A percentile compares a stretch with the other conserved stretches of the same genome.
Evolutionary conservation across 2,797 vertebrate species (phyloP).

Genomic region (Anas bernieri): DNA sequence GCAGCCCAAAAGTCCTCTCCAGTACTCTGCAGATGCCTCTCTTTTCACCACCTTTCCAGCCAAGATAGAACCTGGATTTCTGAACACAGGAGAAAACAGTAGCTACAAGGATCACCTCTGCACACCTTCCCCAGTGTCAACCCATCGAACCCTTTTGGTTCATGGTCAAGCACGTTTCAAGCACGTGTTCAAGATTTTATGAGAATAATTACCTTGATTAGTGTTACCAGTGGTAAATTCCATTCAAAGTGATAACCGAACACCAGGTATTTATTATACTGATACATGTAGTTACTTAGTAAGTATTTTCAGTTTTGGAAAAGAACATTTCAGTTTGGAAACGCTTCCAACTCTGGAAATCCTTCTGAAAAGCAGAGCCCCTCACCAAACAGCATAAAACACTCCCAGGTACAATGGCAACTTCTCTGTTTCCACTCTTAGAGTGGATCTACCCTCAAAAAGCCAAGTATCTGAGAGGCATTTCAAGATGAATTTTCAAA

Average conservation of each 20-base stretch:
- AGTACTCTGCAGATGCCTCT: background rate
- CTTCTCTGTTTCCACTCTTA: background rate
- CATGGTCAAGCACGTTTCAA: background rate
- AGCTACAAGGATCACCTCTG: background rate
- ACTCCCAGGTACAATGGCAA: fast-evolving
- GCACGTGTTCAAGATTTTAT: background rate
- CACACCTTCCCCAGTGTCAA: background rate
- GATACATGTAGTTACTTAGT: background rate
- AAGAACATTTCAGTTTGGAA: background rate
- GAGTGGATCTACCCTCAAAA: background rate
- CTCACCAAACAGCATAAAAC: background rate
- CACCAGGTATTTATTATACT: background rate
- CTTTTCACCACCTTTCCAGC: background rate
- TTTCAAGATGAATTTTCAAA: background rate
- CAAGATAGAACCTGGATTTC: slow-evolving; percentile 1
- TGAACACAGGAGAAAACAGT: slow-evolving; percentile 4
- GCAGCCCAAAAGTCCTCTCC: background rate
- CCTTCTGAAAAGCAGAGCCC: background rate
- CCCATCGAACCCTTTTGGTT: background rate
- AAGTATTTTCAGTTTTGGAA: background rate
- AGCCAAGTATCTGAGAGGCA: background rate
- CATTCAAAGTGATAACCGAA: background rate
- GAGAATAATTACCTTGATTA: background rate
- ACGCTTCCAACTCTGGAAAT: background rate
- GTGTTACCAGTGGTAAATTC: background rate